Conservation (phyloP, 2,113 vertebrate genomes). For the Istiophorus platypterus region DNA sequence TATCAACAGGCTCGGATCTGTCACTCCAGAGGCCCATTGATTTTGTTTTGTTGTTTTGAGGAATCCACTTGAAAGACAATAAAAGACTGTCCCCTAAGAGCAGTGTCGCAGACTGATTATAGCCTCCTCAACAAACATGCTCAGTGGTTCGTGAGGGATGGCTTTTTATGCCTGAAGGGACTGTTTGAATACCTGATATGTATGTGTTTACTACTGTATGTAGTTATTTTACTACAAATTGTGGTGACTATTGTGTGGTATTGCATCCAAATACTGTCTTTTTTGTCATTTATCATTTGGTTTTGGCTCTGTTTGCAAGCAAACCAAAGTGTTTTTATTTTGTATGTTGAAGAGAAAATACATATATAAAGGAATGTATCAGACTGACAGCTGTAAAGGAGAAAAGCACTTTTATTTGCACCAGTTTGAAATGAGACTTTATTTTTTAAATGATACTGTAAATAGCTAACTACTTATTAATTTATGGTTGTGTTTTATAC, state of each 20-base stretch:
- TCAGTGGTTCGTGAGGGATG: constrained; percentile 56
- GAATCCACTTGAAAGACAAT: constrained; percentile 79
- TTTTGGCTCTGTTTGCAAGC: constrained; percentile 70
- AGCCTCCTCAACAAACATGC: constrained; percentile 68
- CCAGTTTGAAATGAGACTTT: constrained; percentile 72
- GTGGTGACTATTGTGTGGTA: constrained; percentile 69
- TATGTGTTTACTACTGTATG: constrained; percentile 65
- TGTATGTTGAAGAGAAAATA: constrained; percentile 62
- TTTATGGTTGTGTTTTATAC: constrained; percentile 81
- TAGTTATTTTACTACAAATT: constrained; percentile 68
- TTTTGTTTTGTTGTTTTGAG: constrained; percentile 72
- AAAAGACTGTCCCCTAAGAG: constrained; percentile 74
- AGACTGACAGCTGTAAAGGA: constrained; percentile 63
- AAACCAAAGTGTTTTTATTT: constrained; percentile 84
- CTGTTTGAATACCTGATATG: constrained; percentile 65
- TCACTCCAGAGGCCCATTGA: constrained; percentile 78
- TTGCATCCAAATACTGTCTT: constrained; percentile 60
- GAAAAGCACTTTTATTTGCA: constrained; percentile 81
- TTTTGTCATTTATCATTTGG: constrained; percentile 49
- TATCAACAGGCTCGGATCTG: constrained; percentile 74
- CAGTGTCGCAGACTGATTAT: constrained; percentile 68
- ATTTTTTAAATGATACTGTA: constrained; percentile 80
- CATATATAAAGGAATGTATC: constrained; percentile 72
- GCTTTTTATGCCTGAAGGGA: constrained; percentile 70
- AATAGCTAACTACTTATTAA: constrained; percentile 68